phyloP scores from a whole-genome alignment of 2,113 vertebrate species.

The Brevimyrus niger region DNA sequence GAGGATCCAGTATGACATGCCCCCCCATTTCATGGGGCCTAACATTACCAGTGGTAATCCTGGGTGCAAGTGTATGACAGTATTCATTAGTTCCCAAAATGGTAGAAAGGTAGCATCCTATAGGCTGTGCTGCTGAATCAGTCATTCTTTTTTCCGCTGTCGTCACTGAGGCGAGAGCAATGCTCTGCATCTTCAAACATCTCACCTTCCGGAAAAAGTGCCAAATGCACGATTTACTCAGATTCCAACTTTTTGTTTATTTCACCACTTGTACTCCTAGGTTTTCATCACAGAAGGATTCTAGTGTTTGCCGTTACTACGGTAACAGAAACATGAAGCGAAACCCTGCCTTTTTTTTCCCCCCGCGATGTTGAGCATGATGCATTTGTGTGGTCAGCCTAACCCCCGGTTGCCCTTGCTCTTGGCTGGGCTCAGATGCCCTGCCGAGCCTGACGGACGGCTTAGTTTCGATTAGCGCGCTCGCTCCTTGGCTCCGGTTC shows the following conservation, averaged over 20 bases:
- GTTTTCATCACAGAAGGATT: constrained; percentile 56
- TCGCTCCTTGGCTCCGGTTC: neutral
- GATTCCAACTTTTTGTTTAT: constrained; percentile 24
- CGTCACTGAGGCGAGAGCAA: neutral
- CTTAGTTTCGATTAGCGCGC: neutral
- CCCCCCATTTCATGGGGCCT: neutral
- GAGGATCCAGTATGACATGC: neutral
- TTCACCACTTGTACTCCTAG: neutral
- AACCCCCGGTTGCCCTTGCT: neutral
- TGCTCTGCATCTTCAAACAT: constrained; percentile 11
- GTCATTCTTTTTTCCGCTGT: neutral
- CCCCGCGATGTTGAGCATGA: neutral
- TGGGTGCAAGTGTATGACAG: neutral
- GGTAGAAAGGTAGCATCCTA: neutral
- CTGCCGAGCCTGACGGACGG: neutral
- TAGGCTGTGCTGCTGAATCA: neutral
- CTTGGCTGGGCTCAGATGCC: neutral
- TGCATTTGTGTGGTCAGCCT: neutral
- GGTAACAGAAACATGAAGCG: constrained; percentile 44
- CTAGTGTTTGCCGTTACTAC: constrained; percentile 54
- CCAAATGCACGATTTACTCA: constrained; percentile 22
- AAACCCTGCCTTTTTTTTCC: neutral
- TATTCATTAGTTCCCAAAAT: neutral
- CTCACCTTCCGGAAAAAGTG: constrained; percentile 17
- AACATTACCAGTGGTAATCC: neutral